A percentile compares a stretch with the other conserved stretches of the same genome.
Conservation (phyloP, 2,888 invertebrate species). For the Linnaemya tessellans region DNA sequence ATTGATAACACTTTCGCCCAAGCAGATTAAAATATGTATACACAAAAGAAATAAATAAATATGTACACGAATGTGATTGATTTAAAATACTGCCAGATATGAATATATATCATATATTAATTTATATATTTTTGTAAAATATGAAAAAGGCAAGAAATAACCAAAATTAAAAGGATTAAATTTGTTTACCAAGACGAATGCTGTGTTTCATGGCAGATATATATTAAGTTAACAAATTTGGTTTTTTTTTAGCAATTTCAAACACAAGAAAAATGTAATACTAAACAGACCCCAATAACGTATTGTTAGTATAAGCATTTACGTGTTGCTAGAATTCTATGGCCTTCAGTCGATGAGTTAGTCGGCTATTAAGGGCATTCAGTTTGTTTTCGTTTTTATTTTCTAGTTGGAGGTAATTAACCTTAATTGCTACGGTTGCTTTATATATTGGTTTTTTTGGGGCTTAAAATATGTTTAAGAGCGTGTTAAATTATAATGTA, state of each 20-base stretch:
- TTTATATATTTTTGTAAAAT: neutral
- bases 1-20: constrained; percentile 44
- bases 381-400: neutral
- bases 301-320: neutral
- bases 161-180: neutral
- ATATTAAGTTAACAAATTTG: neutral
- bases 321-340: no score
- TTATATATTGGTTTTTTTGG: neutral
- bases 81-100: constrained; percentile 15
- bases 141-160: neutral
- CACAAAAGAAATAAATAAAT: neutral
- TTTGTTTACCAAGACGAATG: neutral
- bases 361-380: neutral
- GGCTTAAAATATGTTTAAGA: neutral
- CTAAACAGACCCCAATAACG: neutral
- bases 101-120: neutral
- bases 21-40: constrained; percentile 5
- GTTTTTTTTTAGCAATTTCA: neutral
- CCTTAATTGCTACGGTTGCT: neutral
- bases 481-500: neutral
- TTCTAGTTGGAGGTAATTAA: neutral
- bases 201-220: neutral
- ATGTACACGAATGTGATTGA: neutral
- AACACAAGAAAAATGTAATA: no score
- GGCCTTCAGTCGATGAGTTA: neutral